Evolutionary conservation across 2,888 invertebrate genomes (phyloP), one percentile per base, ranked within the genome.

Genomic region (Hoplodrina ambigua): DNA sequence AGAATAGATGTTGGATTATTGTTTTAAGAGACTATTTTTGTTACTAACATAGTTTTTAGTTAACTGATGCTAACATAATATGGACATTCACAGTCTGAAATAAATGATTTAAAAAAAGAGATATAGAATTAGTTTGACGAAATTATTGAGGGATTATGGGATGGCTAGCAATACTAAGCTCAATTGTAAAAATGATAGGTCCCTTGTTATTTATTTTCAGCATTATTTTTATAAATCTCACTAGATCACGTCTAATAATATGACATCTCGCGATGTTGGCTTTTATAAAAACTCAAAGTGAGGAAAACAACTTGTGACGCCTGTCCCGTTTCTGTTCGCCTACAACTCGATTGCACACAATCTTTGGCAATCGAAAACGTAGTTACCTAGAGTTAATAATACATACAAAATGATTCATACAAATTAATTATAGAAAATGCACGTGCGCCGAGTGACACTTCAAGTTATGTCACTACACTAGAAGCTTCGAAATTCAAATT

Each of bases 171-270:
- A 2, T 41, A 44, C 44, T 17, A 17, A 46, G 46, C 17, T 46
- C 30, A 44, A 44, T 49, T 53, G 20, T 49, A 61, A 53, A 50
- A 25, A 11, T 44, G 46, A 68, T 50, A 57, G 17, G 53, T 62
- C 50, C 44, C 58, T 59, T 55, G 58, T 50, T 69, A 20, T 33
- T 55, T 50, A 17, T 33, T 41, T 41, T 41, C 41, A 41, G 49
- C 25, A 52, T 52, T 57, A 56, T 60, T 61, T 59, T 66, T 41
- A 66, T 17, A 25, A 49, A 37, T 25, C 44, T 2, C 33, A n/a
- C 37, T 30, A 46, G 52, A 74, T 78, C 74, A 66, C 44, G 19
- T 69, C 79, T 79, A 69, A 78, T 62, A 78, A 79, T 78, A 78
- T 61, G 65, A 62, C 8, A 52, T 59, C 66, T 30, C 46, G 69